Evolutionary conservation across 2,888 invertebrate species (phyloP), one percentile per base, ranked within the genome.

Genomic region (Sphecodes monilicornis): DNA sequence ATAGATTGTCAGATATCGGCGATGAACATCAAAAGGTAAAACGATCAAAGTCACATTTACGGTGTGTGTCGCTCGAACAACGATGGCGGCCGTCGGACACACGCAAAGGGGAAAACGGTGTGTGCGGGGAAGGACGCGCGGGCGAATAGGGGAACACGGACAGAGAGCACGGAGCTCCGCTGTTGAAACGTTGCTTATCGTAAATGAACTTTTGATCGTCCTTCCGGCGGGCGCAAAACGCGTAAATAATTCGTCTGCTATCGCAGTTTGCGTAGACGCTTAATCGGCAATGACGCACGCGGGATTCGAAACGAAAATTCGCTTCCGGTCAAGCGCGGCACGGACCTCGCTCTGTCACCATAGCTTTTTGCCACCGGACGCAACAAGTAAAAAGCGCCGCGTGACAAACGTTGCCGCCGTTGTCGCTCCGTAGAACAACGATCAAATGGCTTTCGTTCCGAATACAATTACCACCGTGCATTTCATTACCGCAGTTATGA

Each of bases 1-100:
- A 85, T 85, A 85, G 85, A 85, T 85, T 80, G 85, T 85, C 85
- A 85, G 85, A 84, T 84, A 85, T 85, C 85, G 80, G 32, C 77
- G 73, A 85, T 80, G 85, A 85, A 85, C 83, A 85, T 85, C 85
- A 85, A 85, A 85, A 85, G 85, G 85, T 77, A 77, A 80, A 85
- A 71, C 85, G 85, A 80, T 85, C 85, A 80, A 85, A 85, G 85
- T 85, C 77, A 85, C 66, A 75, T 85, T 85, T 77, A 77, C 74
- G 78, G 66, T 43, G 75, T 46, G 39, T 41, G 73, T 75, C 83
- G 82, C n/a, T 43, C 74, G 60, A 60, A 60, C 60, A 29, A 29
- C 60, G 54, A 54, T 54, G 54, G 54, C 54, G 54, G 54, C 11
- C 54, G 54, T n/a, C 54, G 54, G 54, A 54, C 54, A 4, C 54